Base-by-base conservation (phyloP, 2,797 vertebrate genomes). In the Discoglossus pictus region DNA sequence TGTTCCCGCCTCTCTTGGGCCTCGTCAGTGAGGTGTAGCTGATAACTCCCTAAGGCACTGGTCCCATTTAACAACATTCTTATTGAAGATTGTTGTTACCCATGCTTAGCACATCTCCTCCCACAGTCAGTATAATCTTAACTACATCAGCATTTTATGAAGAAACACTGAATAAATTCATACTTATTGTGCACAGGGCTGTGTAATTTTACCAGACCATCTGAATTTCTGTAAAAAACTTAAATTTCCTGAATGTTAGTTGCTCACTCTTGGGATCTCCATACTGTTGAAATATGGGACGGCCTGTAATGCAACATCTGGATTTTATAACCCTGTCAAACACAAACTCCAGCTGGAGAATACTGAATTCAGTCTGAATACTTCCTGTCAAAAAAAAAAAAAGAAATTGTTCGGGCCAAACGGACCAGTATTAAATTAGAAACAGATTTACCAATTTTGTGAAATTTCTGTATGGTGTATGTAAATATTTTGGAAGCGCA, bases 311-410 rank as follows among this genome's bases (percentile, higher is more conserved):
- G 3, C n/a, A 63, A 63, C 68, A 71, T 71, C 68, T 71, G 68
- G 68, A 47, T 58, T 71, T 43, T 64, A 64, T 71, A 64, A 71
- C 38, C 53, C 18, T 64, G 61, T 64, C 52, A 71, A 63, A 48
- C 43, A 39, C 51, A 54, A 18, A 35, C 53, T 63, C 68, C 68
- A 71, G 61, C 68, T 71, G 68, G 53, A 58, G 46, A n/a, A 20
- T 23, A 23, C n/a, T 40, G 23, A 51, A 43, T 18, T 52, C 60
- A n/a, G 60, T 64, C 60, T 38, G 62, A 56, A 64, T 46, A 27
- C 61, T 71, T 71, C 68, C 68, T 71, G 68, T 64, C 44, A 51
- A 64, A 31, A 4, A 31, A n/a, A n/a, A n/a, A n/a, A n/a, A n/a
- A n/a, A n/a, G n/a, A n/a, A n/a, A n/a, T 24, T 10, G 27, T 39